Conservation (phyloP, 2,113 vertebrate genomes). For the Rhynchopsitta pachyrhyncha region DNA sequence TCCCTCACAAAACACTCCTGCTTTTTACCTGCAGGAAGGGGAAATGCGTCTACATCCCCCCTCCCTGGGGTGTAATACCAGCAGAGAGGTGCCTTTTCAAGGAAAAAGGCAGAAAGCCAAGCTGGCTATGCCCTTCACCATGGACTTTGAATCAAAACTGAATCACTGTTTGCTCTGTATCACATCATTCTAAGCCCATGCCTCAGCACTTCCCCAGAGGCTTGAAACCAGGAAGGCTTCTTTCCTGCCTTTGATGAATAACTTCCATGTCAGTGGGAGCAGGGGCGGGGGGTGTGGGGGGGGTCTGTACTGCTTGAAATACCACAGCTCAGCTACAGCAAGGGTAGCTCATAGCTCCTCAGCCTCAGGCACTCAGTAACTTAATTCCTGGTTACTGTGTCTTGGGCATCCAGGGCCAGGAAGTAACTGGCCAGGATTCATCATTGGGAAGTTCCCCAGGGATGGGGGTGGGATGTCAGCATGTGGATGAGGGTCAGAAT, state of each 20-base stretch:
- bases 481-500: neutral
- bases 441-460: neutral
- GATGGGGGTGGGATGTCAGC: neutral
- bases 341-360: neutral
- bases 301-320: neutral
- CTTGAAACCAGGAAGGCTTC: neutral
- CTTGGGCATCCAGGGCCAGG: neutral
- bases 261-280: neutral
- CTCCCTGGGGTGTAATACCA: neutral
- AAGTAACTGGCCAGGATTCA: neutral
- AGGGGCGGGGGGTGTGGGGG: fast-evolving
- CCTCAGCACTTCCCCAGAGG: neutral
- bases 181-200: neutral
- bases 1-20: neutral
- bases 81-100: neutral
- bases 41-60: neutral
- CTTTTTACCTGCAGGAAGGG: neutral
- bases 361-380: neutral
- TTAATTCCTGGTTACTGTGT: neutral
- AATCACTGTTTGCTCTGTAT: slow-evolving; percentile 9
- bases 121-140: neutral
- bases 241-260: slow-evolving; percentile 16
- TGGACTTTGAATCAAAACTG: slow-evolving; percentile 2
- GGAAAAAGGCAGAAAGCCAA: neutral
- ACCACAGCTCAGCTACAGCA: neutral